Evolutionary conservation across 2,888 invertebrate species (phyloP), one percentile per base, ranked within the genome.

Genomic region (Neoscelio sp.): DNA sequence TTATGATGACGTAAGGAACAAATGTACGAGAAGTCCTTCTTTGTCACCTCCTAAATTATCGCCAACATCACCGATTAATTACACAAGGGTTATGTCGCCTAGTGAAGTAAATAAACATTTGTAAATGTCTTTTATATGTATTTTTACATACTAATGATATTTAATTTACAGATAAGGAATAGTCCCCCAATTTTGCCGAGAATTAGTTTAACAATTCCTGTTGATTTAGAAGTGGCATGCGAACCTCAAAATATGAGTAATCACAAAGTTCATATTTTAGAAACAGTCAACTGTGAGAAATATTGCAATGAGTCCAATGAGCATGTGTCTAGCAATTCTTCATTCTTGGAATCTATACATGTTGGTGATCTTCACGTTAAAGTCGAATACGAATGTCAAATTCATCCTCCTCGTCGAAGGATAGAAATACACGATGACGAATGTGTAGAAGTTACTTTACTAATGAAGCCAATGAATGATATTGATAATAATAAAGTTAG

Each of bases 181-280:
- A 78, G 78, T 33, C 73, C 73, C 5, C 75, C 88, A 0, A 67
- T 86, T 18, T 65, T 88, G 18, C 82, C 86, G 0, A 83, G 82
- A 28, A 79, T 84, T 8, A 83, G 78, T 13, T 60, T 84, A 0
- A 78, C 78, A 0, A 58, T 82, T 8, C 65, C 82, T 15, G 58
- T 56, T 7, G 64, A 67, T 15, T 52, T 64, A n/a, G 79, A 83
- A 44, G 35, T 48, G 12, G 13, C 44, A 2, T 62, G 33, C 12
- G 20, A 48, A 15, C 12, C 68, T 7, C 20, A 62, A 26, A 28
- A 23, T 4, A 26, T 23, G 26, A 13, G 0, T 12, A 23, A 60
- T 26, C 4, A 46, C 8, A 60, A 62, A 20, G 3, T 54, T 3
- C 28, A 42, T 7, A 38, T 46, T 15, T 17, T 56, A 2, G 38